Evolutionary conservation across 2,113 vertebrate genomes (phyloP).

Genomic region (Amazona guildingii): DNA sequence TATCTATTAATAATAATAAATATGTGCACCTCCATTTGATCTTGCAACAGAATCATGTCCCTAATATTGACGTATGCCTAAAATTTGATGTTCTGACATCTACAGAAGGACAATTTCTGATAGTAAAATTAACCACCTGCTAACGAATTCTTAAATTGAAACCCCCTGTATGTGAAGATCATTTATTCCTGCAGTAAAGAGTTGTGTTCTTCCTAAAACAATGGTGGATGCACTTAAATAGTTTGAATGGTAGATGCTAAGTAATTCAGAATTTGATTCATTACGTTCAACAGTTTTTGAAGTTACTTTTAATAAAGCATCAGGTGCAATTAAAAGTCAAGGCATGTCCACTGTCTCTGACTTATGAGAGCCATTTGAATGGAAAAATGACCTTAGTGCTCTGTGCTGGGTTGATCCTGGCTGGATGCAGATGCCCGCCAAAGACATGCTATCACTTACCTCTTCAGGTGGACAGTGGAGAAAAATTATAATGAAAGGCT

Average conservation of each 20-base stretch:
- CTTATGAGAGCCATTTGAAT: neutral
- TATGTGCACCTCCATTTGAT: neutral
- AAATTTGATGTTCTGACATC: neutral
- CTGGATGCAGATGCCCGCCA: neutral
- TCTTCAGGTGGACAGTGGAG: neutral
- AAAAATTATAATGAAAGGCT: neutral
- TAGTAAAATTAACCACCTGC: neutral
- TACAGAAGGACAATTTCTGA: neutral
- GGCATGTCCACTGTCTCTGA: neutral
- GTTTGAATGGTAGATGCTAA: neutral
- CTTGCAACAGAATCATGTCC: accelerated
- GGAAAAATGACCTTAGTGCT: neutral
- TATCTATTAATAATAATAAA: neutral
- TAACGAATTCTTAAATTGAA: neutral
- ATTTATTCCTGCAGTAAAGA: neutral
- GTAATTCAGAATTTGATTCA: neutral
- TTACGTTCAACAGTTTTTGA: neutral
- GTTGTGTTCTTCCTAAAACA: neutral
- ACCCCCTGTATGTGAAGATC: neutral
- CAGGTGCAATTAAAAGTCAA: neutral
- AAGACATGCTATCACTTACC: neutral
- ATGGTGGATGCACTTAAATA: neutral
- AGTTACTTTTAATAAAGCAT: neutral
- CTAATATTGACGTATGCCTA: neutral
- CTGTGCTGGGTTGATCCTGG: neutral